Conservation (phyloP, 2,797 vertebrate genomes). For the Gouania willdenowi region DNA sequence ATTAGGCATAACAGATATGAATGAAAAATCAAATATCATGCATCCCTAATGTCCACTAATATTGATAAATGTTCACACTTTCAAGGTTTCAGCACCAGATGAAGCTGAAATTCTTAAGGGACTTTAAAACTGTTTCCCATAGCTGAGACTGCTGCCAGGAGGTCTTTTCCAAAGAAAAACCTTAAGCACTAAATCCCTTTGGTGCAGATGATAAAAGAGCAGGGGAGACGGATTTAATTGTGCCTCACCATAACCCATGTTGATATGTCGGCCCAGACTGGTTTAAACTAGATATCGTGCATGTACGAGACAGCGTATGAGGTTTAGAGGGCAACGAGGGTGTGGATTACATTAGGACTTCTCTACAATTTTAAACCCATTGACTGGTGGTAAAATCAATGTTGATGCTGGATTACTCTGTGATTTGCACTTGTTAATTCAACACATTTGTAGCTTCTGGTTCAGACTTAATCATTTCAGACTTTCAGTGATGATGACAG, state of each 20-base stretch:
- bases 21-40: too few relatives aligned
- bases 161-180: constrained; percentile 43
- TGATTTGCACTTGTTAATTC: constrained; percentile 11
- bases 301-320: constrained; percentile 8
- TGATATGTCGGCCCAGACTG: constrained; percentile 43
- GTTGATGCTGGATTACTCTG: constrained; percentile 8
- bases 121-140: constrained; percentile 51
- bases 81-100: too few relatives aligned
- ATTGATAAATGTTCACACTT: too few relatives aligned
- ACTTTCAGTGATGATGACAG: too few relatives aligned
- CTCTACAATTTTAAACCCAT: constrained; percentile 2
- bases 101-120: constrained; percentile 37
- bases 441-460: neutral
- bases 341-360: neutral
- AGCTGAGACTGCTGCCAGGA: constrained; percentile 35
- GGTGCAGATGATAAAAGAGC: constrained; percentile 34
- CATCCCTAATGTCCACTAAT: too few relatives aligned
- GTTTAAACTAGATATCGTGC: constrained; percentile 45
- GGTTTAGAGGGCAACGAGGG: neutral
- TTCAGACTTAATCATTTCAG: too few relatives aligned
- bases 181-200: constrained; percentile 58
- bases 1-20: neutral
- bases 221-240: constrained; percentile 48
- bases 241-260: constrained; percentile 28
- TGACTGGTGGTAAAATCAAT: constrained; percentile 18